A percentile compares a stretch with the other conserved stretches of the same genome.
These are phyloP conservation scores for Camponotus floridanus DNA, from an alignment of 1,140 invertebrate genomes.

Conservation along the genomic window DNA sequence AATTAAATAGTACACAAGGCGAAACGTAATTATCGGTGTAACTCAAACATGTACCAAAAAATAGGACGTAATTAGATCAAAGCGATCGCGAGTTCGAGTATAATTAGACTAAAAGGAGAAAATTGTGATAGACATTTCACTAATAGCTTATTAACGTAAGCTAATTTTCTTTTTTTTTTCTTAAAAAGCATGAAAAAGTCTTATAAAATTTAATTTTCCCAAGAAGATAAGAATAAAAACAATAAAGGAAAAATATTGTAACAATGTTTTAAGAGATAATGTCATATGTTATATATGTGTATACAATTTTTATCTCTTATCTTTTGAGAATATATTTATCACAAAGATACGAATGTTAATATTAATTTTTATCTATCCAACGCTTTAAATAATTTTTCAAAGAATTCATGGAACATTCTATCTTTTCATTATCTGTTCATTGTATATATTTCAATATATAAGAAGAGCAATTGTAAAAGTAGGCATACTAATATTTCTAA, in stretches of 20 bases:
- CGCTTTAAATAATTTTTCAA: background rate
- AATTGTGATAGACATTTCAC: background rate
- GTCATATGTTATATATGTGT: too few species aligned
- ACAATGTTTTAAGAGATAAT: too few species aligned
- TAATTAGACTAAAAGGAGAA: background rate
- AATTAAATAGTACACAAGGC: background rate
- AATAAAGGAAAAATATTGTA: too few species aligned
- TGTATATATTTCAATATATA: background rate
- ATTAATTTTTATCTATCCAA: background rate
- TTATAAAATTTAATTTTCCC: background rate
- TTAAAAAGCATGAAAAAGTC: background rate
- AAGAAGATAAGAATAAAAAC: background rate
- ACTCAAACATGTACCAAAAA: background rate
- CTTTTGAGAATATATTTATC: background rate
- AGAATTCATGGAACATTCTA: too few species aligned
- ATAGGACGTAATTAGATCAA: background rate
- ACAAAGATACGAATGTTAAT: background rate
- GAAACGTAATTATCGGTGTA: background rate
- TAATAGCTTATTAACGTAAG: background rate
- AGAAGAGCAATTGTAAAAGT: background rate
- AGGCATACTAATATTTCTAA: background rate
- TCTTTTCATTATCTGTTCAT: too few species aligned
- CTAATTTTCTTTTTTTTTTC: background rate
- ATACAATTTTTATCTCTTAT: slow-evolving; percentile 16
- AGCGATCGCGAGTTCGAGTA: background rate